Base-by-base conservation (phyloP, 2,113 vertebrate species). In the Petrocephalus microphthalmus region DNA sequence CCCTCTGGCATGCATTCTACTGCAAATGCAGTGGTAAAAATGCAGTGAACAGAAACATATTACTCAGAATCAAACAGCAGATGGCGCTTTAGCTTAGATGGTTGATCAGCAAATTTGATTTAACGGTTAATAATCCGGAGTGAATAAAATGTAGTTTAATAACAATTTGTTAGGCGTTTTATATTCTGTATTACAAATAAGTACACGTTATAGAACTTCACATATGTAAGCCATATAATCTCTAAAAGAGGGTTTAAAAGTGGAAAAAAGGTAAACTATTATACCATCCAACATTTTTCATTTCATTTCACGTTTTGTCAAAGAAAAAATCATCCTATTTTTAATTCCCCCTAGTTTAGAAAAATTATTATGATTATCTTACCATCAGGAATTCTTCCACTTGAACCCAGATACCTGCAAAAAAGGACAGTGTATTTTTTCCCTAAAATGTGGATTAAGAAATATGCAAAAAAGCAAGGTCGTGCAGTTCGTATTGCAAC, bases 341-440 rank as follows among this genome's bases (percentile, higher is more conserved):
- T 37, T 42, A 6, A 19, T 42, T 84, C 8, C 1, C 47, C 13
- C 20, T 13, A 51, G 22, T 51, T 84, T 5, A 51, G 13, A 53
- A 52, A 87, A 67, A 2, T 33, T n/a, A n/a, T n/a, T n/a, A 56
- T 57, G 86, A 49, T 49, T 60, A 89, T 92, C 93, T 85, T 91
- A 95, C 95, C 94, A 52, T 93, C 82, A 57, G 94, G 94, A 5
- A 94, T 86, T 90, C 93, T 93, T 90, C 94, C 94, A 88, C 91
- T 90, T 54, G 87, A 92, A 47, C 91, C 93, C 0, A 96, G 91
- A 90, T 95, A 93, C 82, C 95, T 96, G 92, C 87, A 92, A 47
- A 90, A 45, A 89, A 85, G 37, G 87, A 49, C 2, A 83, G 33
- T 74, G 64, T 10, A 10, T 53, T 49, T 82, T 82, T 82, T 49